These are phyloP conservation scores for Lepus timidus DNA, from an alignment of 2,113 vertebrate genomes.

Conservation along the genomic window DNA sequence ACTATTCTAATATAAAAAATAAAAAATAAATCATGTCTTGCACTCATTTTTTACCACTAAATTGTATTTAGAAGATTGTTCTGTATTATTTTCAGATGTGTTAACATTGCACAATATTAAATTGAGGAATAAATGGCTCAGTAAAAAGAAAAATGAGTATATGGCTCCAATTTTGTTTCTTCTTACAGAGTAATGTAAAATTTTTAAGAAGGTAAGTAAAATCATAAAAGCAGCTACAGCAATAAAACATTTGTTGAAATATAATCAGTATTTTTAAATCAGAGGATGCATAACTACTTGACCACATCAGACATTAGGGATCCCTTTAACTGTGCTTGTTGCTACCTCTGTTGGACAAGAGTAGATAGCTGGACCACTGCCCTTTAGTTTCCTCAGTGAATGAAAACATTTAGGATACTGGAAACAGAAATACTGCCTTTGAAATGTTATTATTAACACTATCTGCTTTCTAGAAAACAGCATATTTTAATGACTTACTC, in stretches of 20 bases:
- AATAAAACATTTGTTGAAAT: not conserved
- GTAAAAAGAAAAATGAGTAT: not conserved
- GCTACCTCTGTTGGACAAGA: not conserved
- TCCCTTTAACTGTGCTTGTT: not conserved
- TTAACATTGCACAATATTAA: slow-evolving; percentile 2
- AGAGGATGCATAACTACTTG: not conserved
- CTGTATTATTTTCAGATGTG: not conserved
- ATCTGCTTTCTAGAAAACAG: not conserved
- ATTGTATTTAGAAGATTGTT: not conserved
- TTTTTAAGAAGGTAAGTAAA: not conserved
- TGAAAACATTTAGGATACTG: not conserved
- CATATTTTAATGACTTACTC: not conserved
- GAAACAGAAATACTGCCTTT: not conserved
- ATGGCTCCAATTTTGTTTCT: not conserved
- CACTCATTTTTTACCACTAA: not conserved
- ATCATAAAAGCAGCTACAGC: not conserved
- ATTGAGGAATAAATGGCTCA: not conserved
- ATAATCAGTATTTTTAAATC: not conserved
- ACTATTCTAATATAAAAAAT: not conserved
- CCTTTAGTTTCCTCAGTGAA: not conserved
- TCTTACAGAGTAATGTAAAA: not conserved
- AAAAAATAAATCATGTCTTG: not conserved
- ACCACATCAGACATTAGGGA: not conserved
- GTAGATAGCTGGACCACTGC: not conserved
- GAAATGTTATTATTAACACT: not conserved